Conservation (phyloP, 1,140 invertebrate species). For the Cotesia vestalis region DNA sequence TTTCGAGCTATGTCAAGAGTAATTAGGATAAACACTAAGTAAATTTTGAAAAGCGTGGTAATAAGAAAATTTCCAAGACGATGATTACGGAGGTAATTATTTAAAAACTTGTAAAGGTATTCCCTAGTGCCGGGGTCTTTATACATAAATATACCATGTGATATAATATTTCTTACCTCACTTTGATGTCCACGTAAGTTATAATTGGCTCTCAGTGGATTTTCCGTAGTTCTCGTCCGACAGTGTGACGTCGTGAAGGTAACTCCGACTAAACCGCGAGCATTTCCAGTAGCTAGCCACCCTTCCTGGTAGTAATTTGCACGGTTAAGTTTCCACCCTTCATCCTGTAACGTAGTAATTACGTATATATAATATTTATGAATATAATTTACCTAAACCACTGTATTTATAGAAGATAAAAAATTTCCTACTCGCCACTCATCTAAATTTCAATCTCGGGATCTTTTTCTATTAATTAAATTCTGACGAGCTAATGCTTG, state of each 20-base stretch:
- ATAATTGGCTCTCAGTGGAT: constrained; percentile 93
- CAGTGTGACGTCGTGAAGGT: constrained; percentile 95
- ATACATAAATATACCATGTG: neutral
- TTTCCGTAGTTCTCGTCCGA: constrained; percentile 77
- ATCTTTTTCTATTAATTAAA: neutral
- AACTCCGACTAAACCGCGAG: constrained; percentile 92
- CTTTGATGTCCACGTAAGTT: constrained; percentile 96
- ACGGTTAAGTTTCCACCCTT: constrained; percentile 92
- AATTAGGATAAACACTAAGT: too few species aligned
- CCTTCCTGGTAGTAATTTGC: constrained; percentile 97
- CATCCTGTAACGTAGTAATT: constrained; percentile 71
- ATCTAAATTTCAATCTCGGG: neutral
- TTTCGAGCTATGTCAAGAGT: too few species aligned
- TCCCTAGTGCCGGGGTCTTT: too few species aligned
- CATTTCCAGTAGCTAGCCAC: constrained; percentile 96
- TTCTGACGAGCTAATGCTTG: neutral
- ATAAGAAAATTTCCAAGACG: too few species aligned
- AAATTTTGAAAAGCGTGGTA: too few species aligned
- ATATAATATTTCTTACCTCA: constrained; percentile 75
- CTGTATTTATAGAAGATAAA: too few species aligned
- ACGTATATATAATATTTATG: too few species aligned
- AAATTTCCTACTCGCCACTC: too few species aligned
- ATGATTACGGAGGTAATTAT: too few species aligned
- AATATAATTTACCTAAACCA: too few species aligned
- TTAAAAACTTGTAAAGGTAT: too few species aligned